phyloP scores from a whole-genome alignment of 2,888 invertebrate genomes.

The Cephus sareptanus region DNA sequence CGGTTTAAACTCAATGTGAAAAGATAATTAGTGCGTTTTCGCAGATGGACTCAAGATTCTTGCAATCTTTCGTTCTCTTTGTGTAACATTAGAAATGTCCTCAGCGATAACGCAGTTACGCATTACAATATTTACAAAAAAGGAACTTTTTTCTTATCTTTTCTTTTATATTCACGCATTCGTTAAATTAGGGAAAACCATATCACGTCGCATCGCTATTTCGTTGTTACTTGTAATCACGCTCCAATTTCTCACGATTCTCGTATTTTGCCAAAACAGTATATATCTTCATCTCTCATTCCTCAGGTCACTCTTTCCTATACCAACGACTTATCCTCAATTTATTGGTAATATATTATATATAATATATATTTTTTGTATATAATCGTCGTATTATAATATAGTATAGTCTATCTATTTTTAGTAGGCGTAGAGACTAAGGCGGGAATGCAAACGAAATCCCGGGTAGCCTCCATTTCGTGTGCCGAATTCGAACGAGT shows the following conservation, averaged over 20 bases:
- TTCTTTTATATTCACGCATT: neutral
- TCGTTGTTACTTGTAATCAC: constrained; percentile 19
- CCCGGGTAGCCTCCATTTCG: constrained; percentile 42
- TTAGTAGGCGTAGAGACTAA: constrained; percentile 57
- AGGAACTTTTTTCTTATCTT: constrained; percentile 16
- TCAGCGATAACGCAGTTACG: too few species aligned
- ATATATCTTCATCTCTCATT: constrained; percentile 1
- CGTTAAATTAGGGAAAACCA: constrained; percentile 4
- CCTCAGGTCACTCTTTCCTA: neutral
- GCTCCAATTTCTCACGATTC: constrained; percentile 19
- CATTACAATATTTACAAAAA: constrained; percentile 11
- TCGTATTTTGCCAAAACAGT: constrained; percentile 44
- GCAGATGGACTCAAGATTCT: too few species aligned
- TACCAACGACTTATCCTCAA: neutral
- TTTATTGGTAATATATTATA: constrained; percentile 31
- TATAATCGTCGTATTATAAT: constrained; percentile 52
- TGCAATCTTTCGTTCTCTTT: too few species aligned
- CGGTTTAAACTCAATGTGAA: too few species aligned
- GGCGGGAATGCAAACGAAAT: constrained; percentile 52
- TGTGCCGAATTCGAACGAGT: constrained; percentile 15
- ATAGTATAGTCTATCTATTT: constrained; percentile 59
- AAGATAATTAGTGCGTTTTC: too few species aligned
- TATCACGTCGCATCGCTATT: constrained; percentile 9
- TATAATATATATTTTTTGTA: constrained; percentile 43
- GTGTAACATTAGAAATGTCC: too few species aligned